Percentiles rank a stretch among this genome's conserved stretches.
Conservation (phyloP, 2,888 invertebrate species). For the Zygothrica quintamaculata region DNA sequence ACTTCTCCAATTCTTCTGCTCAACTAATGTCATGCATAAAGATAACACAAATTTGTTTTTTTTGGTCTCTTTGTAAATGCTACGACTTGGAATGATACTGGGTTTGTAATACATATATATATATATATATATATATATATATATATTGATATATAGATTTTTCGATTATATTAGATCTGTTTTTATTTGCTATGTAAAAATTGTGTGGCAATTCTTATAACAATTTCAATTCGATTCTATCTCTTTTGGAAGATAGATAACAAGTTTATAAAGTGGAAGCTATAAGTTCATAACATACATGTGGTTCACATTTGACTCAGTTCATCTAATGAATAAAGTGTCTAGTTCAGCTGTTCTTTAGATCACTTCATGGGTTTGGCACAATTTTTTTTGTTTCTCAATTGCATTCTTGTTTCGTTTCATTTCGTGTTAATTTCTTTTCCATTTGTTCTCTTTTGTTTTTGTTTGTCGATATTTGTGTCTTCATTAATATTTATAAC, state of each 20-base stretch:
- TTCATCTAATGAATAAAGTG: constrained; percentile 37
- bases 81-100: constrained; percentile 68
- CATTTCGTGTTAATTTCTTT: no score
- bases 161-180: constrained; percentile 28
- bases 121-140: constrained; percentile 27
- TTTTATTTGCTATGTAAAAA: not conserved
- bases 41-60: constrained; percentile 38
- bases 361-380: constrained; percentile 41
- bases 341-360: constrained; percentile 16
- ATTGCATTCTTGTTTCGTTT: constrained; percentile 41
- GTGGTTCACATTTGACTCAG: constrained; percentile 65
- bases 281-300: constrained; percentile 50
- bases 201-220: constrained; percentile 38
- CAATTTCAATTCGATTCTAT: constrained; percentile 46
- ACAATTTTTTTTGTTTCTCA: constrained; percentile 42
- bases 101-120: constrained; percentile 31
- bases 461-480: constrained; percentile 36
- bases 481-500: constrained; percentile 61
- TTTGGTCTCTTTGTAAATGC: constrained; percentile 48
- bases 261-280: constrained; percentile 51
- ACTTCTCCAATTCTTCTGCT: constrained; percentile 29
- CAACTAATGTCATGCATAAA: constrained; percentile 37
- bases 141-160: constrained; percentile 29
- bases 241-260: constrained; percentile 50
- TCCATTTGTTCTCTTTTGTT: no score